Evolutionary conservation across 2,888 invertebrate species (phyloP).

Genomic region (Dicranocentrus wangi): DNA sequence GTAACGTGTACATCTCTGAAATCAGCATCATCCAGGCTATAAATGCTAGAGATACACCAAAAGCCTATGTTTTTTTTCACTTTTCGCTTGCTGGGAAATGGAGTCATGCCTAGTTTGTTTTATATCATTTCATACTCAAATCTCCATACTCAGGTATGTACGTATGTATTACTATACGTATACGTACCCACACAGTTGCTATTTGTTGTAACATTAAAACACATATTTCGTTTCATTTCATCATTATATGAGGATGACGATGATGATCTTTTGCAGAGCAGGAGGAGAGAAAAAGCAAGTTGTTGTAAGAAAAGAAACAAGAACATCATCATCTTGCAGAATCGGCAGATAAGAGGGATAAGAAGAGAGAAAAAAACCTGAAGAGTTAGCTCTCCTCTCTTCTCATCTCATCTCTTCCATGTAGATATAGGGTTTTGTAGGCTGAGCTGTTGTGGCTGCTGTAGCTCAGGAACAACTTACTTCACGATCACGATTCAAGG

Average conservation of each 20-base stretch:
- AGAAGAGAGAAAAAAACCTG: no score
- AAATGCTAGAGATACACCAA: neutral
- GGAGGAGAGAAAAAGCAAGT: conserved; percentile 18
- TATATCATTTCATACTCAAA: neutral
- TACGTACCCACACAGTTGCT: neutral
- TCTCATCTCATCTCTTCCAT: conserved; percentile 7
- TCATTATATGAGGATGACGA: conserved; percentile 1
- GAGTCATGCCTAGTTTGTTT: neutral
- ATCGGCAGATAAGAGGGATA: conserved; percentile 17
- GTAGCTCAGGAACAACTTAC: conserved; percentile 30
- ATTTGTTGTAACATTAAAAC: neutral
- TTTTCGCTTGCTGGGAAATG: conserved; percentile 15
- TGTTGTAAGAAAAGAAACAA: conserved; percentile 27
- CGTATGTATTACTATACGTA: neutral
- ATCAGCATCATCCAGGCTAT: neutral
- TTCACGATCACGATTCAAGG: conserved; percentile 65
- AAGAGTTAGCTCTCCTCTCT: conserved; percentile 11
- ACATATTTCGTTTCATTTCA: neutral
- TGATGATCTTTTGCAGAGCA: conserved; percentile 6
- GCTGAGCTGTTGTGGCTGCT: no score
- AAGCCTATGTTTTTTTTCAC: neutral
- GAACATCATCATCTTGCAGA: conserved; percentile 15
- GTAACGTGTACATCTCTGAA: no score
- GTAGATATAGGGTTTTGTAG: conserved; percentile 4
- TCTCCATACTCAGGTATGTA: neutral